Evolutionary conservation across 2,113 vertebrate genomes (phyloP).

Genomic region (Carassius carassius): DNA sequence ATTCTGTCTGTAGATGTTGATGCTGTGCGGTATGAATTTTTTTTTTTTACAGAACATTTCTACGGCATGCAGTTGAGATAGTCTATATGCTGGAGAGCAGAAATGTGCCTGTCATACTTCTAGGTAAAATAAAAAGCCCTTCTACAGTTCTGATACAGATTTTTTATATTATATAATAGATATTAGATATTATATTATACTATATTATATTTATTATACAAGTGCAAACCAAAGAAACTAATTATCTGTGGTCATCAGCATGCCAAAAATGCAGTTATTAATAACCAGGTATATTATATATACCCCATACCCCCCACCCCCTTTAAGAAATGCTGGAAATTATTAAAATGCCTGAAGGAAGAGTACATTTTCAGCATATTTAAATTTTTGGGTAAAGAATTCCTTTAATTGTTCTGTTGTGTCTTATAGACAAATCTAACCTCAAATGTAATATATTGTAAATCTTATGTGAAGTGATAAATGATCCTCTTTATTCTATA

Average conservation of each 20-base stretch:
- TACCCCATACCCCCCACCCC: too few species aligned
- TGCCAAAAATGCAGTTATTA: too few species aligned
- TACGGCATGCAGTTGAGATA: conserved; percentile 89
- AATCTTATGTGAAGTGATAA: background rate
- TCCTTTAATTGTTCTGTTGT: background rate
- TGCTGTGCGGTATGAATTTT: background rate
- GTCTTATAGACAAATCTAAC: background rate
- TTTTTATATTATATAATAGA: too few species aligned
- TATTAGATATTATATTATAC: too few species aligned
- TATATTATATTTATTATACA: too few species aligned
- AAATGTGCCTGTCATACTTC: conserved; percentile 85
- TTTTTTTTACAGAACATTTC: conserved; percentile 76
- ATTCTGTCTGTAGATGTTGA: background rate
- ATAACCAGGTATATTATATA: too few species aligned
- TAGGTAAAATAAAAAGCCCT: conserved; percentile 77
- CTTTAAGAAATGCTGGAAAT: too few species aligned
- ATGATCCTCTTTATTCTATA: background rate
- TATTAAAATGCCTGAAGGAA: too few species aligned
- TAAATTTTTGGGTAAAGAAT: too few species aligned
- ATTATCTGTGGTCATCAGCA: too few species aligned
- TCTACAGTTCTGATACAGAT: too few species aligned
- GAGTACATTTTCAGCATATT: background rate
- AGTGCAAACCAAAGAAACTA: too few species aligned
- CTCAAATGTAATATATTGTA: background rate
- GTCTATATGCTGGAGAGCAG: conserved; percentile 87